Evolutionary conservation across 2,888 invertebrate genomes (phyloP), one percentile per base, ranked within the genome.

Genomic region (Venusia cambrica): DNA sequence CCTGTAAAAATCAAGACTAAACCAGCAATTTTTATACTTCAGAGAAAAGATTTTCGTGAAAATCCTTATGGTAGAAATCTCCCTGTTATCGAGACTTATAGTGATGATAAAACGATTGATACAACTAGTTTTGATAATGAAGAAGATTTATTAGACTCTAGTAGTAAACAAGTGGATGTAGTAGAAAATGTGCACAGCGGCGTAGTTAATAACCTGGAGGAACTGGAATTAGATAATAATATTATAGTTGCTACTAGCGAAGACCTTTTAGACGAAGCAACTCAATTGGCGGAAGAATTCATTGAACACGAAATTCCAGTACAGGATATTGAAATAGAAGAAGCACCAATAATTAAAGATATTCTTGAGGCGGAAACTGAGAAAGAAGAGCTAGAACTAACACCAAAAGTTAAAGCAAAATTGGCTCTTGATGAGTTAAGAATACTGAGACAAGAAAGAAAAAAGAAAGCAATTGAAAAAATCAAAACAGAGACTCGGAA

Each of bases 1-100:
- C 95, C 95, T 0, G 87, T 96, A 4, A 92, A 89, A 79, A 92
- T 96, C 14, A 94, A 92, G 79, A 94, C 93, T 1, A 95, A 93
- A 66, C 95, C 96, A 1, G 92, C 93, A 26, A 88, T 97, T 43
- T 94, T 93, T 47, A 92, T 96, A 54, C 83, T 97, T 54, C 92
- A 92, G 71, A 89, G 92, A 54, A 91, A 89, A 62, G 75, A 88
- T 28, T 89, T 90, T 56, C 83, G 89, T 24, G 74, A 84, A 39
- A 83, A 88, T 50, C 87, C 87, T 38, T 60, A 30, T 5, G 51
- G 54, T 12, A 44, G 46, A 38, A 18, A 19, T 11, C 17, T 27
- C 1, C 25, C 42, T 16, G 2, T 51, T 17, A 28, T 40, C 16
- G 45, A 53, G 19, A 20, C 39, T 30, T 38, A 36, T 5, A 14